Base-by-base conservation (phyloP, 1,140 invertebrate genomes). In the Andrena cerasifolii region DNA sequence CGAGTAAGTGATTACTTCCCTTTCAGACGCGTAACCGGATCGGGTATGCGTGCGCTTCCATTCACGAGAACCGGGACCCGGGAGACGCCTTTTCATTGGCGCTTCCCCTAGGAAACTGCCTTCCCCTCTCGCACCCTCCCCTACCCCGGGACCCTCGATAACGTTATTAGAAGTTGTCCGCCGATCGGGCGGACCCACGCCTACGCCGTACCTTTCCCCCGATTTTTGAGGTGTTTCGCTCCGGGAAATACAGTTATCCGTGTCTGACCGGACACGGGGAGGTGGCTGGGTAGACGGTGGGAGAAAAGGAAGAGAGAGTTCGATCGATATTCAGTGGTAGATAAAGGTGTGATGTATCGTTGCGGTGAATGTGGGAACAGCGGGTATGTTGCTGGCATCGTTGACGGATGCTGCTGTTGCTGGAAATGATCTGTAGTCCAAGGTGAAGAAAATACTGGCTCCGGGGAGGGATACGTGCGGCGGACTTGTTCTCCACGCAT, bases 1-100 rank as follows among this genome's bases (percentile, higher is more conserved):
- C 36, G 21, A 53, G 71, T 79, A 79, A 79, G 71, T 74, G 77
- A 79, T 79, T 79, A 74, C 77, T 66, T 66, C 77, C 71, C 61
- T 79, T 79, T 79, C 71, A 65, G 54, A 66, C 71, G 71, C 54
- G 77, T 75, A 75, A 74, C 73, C 62, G 59, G 71, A 79, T 66
- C 61, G 47, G 28, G 51, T 56, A 73, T 53, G 76, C 76, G 76
- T 72, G 59, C 18, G 43, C 68, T 40, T 8, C 18, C 66, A 56
- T 78, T 77, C 56, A 77, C 40, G 8, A 24, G 67, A 21, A 18
- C 21, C n/a, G 14, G 28, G 12, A 31, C 21, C 58, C n/a, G 45
- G 26, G 21, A 28, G 53, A 28, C 26, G 54, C 58, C 58, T 73
- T 78, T 78, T 78, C 76, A 78, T 73, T 26, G 76, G 10, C 49